Evolutionary conservation across 2,888 invertebrate species (phyloP), one percentile per base, ranked within the genome.

Genomic region (Lasius platythorax): DNA sequence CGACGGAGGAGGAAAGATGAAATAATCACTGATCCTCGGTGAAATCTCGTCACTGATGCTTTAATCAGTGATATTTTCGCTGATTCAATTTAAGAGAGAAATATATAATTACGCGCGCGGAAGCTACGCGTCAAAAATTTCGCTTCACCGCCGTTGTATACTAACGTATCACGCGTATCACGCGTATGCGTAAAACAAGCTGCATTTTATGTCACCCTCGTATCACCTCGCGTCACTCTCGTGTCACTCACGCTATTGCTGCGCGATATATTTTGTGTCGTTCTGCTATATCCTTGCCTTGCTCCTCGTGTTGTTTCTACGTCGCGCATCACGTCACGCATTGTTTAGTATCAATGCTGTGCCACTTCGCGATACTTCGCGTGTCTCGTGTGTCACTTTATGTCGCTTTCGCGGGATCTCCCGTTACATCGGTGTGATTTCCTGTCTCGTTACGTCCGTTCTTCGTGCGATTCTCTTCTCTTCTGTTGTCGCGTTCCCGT

Each of bases 301-400:
- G 18, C 37, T 30, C 53, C 53, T 40, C 43, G 74, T 79, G 74
- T 79, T 79, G 73, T 79, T 73, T 61, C 79, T 79, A 33, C 61
- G 43, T 61, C 73, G 43, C 33, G 46, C 79, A 79, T 72, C 79
- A 28, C 46, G 37, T 79, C 79, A 79, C 79, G 74, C 61, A 72
- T 79, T 79, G 79, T 79, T 79, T 79, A 79, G 79, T 79, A 79
- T 79, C 79, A 79, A 79, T 79, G 79, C 61, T 79, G 61, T 79
- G 74, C 79, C 79, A 79, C 74, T 79, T 73, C 61, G 79, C 61
- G 73, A 79, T 79, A 79, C 79, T 79, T 79, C 33, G 73, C 46
- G 58, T 73, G 74, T 79, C 79, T 79, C 79, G 74, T 61, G 37
- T 79, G 79, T 79, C 79, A 79, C 73, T 79, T 79, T 79, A 73